A percentile compares a stretch with the other conserved stretches of the same genome.
Evolutionary conservation across 2,113 vertebrate species (phyloP).

Genomic region (Phalacrocorax carbo): DNA sequence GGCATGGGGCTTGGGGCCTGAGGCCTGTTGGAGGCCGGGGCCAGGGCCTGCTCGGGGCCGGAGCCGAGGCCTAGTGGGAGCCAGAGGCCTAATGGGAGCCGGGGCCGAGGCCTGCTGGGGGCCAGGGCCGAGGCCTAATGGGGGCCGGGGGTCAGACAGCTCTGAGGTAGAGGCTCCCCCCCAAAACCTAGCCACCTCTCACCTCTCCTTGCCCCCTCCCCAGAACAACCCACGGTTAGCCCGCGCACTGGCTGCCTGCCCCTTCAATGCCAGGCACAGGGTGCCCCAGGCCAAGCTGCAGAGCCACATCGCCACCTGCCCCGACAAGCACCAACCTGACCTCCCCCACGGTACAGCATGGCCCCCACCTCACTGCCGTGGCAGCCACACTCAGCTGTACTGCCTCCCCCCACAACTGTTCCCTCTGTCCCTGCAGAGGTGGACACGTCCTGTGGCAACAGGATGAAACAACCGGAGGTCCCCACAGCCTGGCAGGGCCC

Average conservation of each 20-base stretch:
- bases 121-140: not conserved
- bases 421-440: not conserved
- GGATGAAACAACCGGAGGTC: not conserved
- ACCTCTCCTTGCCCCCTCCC: not conserved
- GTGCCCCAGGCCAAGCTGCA: slow-evolving; percentile 71
- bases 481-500: not conserved
- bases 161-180: not conserved
- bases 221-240: slow-evolving; percentile 80
- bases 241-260: slow-evolving; percentile 75
- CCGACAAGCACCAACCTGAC: not conserved
- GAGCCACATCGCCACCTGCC: slow-evolving; percentile 71
- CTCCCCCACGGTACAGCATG: not conserved
- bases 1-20: too few species aligned
- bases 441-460: fast-evolving
- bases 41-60: too few species aligned
- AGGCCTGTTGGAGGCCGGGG: too few species aligned
- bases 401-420: too few species aligned
- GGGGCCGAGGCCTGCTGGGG: too few species aligned
- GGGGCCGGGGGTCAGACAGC: not conserved
- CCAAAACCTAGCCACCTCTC: too few species aligned
- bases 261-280: slow-evolving; percentile 83
- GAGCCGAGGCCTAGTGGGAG: too few species aligned
- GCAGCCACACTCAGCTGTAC: fast-evolving
- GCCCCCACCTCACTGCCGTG: not conserved
- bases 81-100: too few species aligned